Percentiles rank a stretch among this genome's conserved stretches.
Conservation (phyloP, 2,113 vertebrate species). For the Garra rufa region DNA sequence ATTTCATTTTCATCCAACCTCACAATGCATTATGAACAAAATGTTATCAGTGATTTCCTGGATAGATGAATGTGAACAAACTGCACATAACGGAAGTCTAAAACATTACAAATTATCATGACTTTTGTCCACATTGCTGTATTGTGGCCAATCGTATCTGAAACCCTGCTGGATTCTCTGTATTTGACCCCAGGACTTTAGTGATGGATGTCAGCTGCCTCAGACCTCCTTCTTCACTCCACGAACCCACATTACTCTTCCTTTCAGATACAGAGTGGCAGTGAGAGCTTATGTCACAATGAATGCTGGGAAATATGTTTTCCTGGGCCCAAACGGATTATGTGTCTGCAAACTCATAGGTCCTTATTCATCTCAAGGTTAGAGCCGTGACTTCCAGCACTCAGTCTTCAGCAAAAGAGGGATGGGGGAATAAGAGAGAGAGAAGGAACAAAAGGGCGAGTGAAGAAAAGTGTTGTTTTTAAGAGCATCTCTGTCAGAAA, state of each 20-base stretch:
- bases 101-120: not conserved
- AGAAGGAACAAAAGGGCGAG: slow-evolving; percentile 13
- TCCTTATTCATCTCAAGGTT: slow-evolving; percentile 42
- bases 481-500: slow-evolving; percentile 36
- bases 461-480: slow-evolving; percentile 49
- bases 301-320: slow-evolving; percentile 39
- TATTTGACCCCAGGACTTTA: slow-evolving; percentile 20
- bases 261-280: slow-evolving; percentile 22
- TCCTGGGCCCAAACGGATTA: slow-evolving; percentile 36
- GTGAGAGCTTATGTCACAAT: slow-evolving; percentile 38
- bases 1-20: not conserved
- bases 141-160: not conserved
- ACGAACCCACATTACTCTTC: slow-evolving; percentile 9
- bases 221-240: slow-evolving; percentile 23
- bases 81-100: not conserved
- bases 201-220: slow-evolving; percentile 25
- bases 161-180: slow-evolving; percentile 9
- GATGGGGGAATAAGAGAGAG: slow-evolving; percentile 17
- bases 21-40: not conserved
- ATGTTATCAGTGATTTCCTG: not conserved
- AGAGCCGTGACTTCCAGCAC: slow-evolving; percentile 33
- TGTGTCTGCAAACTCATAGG: slow-evolving; percentile 12
- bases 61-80: not conserved
- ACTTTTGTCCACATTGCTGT: not conserved
- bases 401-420: slow-evolving; percentile 22